Evolutionary conservation across 2,113 vertebrate genomes (phyloP).

Genomic region (Jacana jacana): DNA sequence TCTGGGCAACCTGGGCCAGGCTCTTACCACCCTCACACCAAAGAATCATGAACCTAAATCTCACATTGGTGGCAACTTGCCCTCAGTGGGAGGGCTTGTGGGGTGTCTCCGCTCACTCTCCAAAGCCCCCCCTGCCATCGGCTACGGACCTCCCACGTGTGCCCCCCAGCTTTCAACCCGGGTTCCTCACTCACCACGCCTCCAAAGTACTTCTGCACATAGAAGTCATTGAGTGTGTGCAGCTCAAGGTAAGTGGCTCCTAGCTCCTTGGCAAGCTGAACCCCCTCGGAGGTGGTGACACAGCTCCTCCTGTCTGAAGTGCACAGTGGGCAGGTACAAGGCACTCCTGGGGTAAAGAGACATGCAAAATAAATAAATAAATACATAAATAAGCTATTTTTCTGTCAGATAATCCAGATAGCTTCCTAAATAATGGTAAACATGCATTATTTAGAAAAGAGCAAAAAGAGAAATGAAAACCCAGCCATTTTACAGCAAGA

Average conservation of each 20-base stretch:
- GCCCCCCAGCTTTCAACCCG: too few species aligned
- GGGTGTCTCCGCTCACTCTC: fast-evolving
- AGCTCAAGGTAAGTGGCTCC: conserved; percentile 93
- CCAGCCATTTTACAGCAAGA: not conserved
- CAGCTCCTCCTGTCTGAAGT: conserved; percentile 90
- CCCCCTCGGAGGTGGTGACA: conserved; percentile 88
- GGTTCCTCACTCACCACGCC: conserved; percentile 84
- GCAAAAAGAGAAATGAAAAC: not conserved
- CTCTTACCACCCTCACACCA: fast-evolving
- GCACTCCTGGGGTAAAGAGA: conserved; percentile 54
- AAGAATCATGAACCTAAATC: not conserved
- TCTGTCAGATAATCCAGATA: not conserved
- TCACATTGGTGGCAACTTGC: fast-evolving
- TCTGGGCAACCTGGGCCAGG: not conserved
- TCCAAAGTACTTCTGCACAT: conserved; percentile 92
- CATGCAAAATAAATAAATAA: too few species aligned
- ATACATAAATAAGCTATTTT: too few species aligned
- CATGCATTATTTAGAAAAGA: not conserved
- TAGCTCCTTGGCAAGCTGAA: conserved; percentile 92
- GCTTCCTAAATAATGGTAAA: not conserved
- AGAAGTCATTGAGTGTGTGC: conserved; percentile 90
- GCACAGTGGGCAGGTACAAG: conserved; percentile 92
- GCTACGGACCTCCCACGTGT: fast-evolving
- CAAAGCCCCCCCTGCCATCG: fast-evolving
- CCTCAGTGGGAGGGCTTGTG: not conserved